Evolutionary conservation across 2,888 invertebrate species (phyloP).

Genomic region (Danaus chrysippus): DNA sequence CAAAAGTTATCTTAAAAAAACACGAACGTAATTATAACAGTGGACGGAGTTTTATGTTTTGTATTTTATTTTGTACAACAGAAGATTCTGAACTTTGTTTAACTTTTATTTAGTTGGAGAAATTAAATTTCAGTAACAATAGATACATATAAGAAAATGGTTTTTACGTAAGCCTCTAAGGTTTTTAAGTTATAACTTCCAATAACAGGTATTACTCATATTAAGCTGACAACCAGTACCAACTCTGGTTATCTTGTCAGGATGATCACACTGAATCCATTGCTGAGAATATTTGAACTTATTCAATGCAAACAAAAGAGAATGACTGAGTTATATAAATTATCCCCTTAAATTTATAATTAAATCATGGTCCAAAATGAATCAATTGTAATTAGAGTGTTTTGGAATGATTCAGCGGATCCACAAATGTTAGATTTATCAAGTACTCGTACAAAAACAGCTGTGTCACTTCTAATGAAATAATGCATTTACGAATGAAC

Average conservation of each 20-base stretch:
- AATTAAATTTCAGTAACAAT: too few relatives aligned
- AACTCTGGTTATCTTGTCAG: too few relatives aligned
- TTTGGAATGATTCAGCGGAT: neutral
- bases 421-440: slow-evolving; percentile 1
- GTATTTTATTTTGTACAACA: neutral
- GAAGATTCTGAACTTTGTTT: slow-evolving; percentile 3
- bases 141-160: too few relatives aligned
- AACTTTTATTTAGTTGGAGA: neutral
- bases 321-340: slow-evolving; percentile 17
- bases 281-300: neutral
- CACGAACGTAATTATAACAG: slow-evolving; percentile 17
- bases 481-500: neutral
- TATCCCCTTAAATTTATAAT: slow-evolving; percentile 26
- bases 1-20: slow-evolving; percentile 21
- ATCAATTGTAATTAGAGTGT: slow-evolving; percentile 11
- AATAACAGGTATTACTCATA: too few relatives aligned
- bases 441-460: neutral
- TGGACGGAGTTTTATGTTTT: slow-evolving; percentile 1
- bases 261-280: neutral
- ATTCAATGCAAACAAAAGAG: neutral
- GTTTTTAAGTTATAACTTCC: too few relatives aligned
- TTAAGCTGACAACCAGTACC: too few relatives aligned
- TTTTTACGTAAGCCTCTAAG: too few relatives aligned
- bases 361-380: slow-evolving; percentile 25
- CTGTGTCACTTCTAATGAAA: neutral